phyloP scores from a whole-genome alignment of 2,888 invertebrate species.

The Penaeus monodon region DNA sequence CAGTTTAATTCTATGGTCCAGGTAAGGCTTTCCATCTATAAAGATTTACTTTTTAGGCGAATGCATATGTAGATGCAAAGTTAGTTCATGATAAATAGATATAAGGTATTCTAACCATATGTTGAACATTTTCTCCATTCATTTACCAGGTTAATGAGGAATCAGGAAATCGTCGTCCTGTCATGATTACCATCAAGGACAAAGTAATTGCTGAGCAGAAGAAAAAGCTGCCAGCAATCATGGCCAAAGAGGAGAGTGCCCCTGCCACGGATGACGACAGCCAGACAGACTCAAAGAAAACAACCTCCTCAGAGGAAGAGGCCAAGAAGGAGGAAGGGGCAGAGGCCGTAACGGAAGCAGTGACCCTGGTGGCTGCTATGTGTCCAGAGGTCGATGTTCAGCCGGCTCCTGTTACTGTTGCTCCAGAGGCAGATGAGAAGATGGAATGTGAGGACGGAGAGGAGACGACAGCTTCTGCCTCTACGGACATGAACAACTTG shows the following conservation, averaged over 20 bases:
- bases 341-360: constrained; percentile 22
- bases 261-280: background rate
- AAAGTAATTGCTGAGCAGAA: constrained; percentile 56
- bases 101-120: no score
- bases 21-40: constrained; percentile 69
- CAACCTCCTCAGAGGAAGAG: background rate
- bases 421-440: constrained; percentile 41
- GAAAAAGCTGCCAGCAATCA: constrained; percentile 34
- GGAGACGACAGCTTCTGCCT: constrained; percentile 26
- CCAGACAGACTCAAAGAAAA: constrained; percentile 8
- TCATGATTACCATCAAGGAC: constrained; percentile 75
- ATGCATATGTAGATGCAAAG: background rate
- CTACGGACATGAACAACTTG: constrained; percentile 4
- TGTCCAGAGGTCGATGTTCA: background rate
- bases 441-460: constrained; percentile 68
- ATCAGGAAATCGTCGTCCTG: constrained; percentile 84
- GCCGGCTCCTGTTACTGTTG: constrained; percentile 32
- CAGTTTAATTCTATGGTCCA: constrained; percentile 85
- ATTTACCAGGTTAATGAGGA: constrained; percentile 78
- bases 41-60: background rate
- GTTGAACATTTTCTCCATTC: background rate
- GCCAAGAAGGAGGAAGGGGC: constrained; percentile 7
- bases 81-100: no score
- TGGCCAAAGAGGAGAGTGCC: constrained; percentile 43
- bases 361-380: background rate